These are phyloP conservation scores for Asteroscopus sphinx DNA, from an alignment of 2,888 invertebrate species.

Conservation along the genomic window DNA sequence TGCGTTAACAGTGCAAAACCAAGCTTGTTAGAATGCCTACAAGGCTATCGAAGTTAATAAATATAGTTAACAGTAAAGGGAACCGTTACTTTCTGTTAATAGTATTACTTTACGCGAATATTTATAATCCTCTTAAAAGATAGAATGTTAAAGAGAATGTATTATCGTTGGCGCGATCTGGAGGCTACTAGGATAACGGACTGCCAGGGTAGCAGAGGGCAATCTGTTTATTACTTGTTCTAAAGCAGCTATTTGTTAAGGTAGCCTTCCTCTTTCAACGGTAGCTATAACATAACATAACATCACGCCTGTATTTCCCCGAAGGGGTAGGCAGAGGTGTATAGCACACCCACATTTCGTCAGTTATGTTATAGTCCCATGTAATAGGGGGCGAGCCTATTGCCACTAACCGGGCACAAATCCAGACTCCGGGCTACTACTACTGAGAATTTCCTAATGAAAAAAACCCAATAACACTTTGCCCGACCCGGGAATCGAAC, in stretches of 20 bases:
- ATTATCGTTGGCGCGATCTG: constrained; percentile 21
- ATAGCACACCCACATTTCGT: too few species aligned
- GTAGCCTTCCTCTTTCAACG: constrained; percentile 8
- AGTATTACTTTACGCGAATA: constrained; percentile 40
- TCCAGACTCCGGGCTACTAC: too few species aligned
- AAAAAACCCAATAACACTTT: too few species aligned
- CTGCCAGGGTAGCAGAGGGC: constrained; percentile 8
- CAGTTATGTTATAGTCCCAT: too few species aligned
- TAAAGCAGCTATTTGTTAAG: constrained; percentile 11
- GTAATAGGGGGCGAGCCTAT: too few species aligned
- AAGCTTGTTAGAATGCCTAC: constrained; percentile 28
- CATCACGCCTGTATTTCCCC: too few species aligned
- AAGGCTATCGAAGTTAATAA: constrained; percentile 51
- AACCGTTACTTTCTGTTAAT: constrained; percentile 44
- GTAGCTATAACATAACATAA: constrained; percentile 2
- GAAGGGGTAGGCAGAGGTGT: too few species aligned
- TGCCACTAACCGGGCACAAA: too few species aligned
- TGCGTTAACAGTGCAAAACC: constrained; percentile 18
- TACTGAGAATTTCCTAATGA: too few species aligned
- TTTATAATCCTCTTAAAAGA: constrained; percentile 45
- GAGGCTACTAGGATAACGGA: constrained; percentile 13
- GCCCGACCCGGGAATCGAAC: too few species aligned
- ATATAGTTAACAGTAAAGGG: constrained; percentile 27
- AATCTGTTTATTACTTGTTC: constrained; percentile 28
- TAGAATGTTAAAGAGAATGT: constrained; percentile 18